Percentiles rank a stretch among this genome's conserved stretches.
Evolutionary conservation across 2,113 vertebrate genomes (phyloP).

Genomic region (Danionella cerebrum): DNA sequence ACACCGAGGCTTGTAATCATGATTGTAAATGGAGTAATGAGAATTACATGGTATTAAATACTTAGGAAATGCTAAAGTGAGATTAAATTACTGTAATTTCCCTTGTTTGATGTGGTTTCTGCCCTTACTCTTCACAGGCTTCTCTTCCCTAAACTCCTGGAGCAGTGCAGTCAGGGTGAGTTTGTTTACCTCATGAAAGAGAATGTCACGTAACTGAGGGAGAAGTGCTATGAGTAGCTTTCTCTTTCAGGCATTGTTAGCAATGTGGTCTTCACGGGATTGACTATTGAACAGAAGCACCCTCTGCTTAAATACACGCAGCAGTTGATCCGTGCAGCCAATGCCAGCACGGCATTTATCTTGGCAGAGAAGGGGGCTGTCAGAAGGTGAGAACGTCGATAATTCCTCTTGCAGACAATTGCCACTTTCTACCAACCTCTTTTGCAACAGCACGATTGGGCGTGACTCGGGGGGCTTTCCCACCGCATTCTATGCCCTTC

Average conservation of each 20-base stretch:
- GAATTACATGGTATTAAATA: conserved; percentile 1
- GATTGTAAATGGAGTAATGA: conserved; percentile 5
- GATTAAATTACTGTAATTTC: conserved; percentile 7
- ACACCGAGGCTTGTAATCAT: neutral
- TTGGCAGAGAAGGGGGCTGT: conserved; percentile 83
- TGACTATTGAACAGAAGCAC: conserved; percentile 74
- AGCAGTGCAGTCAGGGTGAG: conserved; percentile 92
- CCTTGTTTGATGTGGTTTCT: neutral
- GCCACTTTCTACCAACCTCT: too few species aligned
- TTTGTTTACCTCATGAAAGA: too few species aligned
- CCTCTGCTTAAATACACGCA: conserved; percentile 77
- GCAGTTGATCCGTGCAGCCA: conserved; percentile 81
- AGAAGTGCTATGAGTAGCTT: neutral
- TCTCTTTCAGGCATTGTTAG: conserved; percentile 76
- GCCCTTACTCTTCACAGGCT: conserved; percentile 59
- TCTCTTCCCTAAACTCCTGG: conserved; percentile 88
- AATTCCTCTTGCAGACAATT: conserved; percentile 11
- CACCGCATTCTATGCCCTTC: too few species aligned
- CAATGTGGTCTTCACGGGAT: conserved; percentile 81
- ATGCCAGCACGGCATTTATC: conserved; percentile 77
- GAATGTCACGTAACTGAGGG: too few species aligned
- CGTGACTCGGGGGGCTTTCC: too few species aligned
- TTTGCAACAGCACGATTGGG: too few species aligned
- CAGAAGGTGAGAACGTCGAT: conserved; percentile 70
- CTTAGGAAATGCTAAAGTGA: neutral